Evolutionary conservation across 2,888 invertebrate species (phyloP), one percentile per base, ranked within the genome.

Genomic region (Drosophila acutilabella): DNA sequence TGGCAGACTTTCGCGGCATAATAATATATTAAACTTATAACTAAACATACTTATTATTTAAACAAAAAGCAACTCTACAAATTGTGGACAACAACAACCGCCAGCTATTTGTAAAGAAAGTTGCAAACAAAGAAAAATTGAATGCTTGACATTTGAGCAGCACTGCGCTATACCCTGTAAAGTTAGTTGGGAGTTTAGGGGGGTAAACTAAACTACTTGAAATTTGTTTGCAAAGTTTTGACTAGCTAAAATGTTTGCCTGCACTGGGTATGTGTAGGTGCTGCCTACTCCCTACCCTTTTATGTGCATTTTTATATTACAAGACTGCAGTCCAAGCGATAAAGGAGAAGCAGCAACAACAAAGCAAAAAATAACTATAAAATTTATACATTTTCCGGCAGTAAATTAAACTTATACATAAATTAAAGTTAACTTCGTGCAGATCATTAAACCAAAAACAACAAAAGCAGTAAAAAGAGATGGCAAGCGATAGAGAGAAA

Each of bases 401-500:
- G 85, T 86, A 85, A 83, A 88, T 83, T 80, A 80, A 83, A 81
- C 80, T 83, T 88, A 80, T 90, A 81, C 90, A 90, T 89, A 89
- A 88, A 88, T 88, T 88, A 86, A 88, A 86, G 88, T 75, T 78
- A 64, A 78, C 89, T 83, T 88, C 87, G 90, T 88, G 83, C 89
- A 78, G 86, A 81, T 89, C 83, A 90, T 89, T 89, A 88, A 75
- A 53, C 72, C 41, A 69, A 23, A 30, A 58, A 52, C 72, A 60
- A 42, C 41, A 42, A 38, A 45, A 42, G 30, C 56, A 38, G 40
- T 40, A 50, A 33, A 30, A 54, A 62, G 62, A 51, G 33, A 45
- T 23, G 6, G 30, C 8, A 8, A 30, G 2, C 8, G 30, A 8
- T 8, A 30, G 30, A 30, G 30, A 2, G 30, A 30, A 8, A 30